phyloP scores from a whole-genome alignment of 2,888 invertebrate species.

The Tachina grossa region DNA sequence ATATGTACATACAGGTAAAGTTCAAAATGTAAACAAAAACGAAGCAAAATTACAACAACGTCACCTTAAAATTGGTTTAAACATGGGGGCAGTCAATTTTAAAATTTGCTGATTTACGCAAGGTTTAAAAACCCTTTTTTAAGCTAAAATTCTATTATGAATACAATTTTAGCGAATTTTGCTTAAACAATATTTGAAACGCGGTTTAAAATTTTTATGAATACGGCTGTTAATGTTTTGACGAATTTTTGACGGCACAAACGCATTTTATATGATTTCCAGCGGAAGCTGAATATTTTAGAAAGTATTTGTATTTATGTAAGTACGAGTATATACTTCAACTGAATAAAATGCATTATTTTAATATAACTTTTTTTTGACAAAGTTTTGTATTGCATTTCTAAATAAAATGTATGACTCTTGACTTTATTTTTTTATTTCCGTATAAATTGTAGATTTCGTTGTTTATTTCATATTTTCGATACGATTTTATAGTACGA shows the following conservation, averaged over 20 bases:
- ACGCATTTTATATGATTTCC: slow-evolving; percentile 55
- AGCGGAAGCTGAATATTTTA: slow-evolving; percentile 70
- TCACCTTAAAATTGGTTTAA: too few relatives aligned
- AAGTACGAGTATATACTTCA: neutral
- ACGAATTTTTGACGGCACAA: slow-evolving; percentile 43
- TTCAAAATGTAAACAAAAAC: too few relatives aligned
- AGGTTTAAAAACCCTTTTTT: too few relatives aligned
- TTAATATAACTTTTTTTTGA: slow-evolving; percentile 21
- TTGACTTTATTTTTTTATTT: slow-evolving; percentile 57
- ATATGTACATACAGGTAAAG: too few relatives aligned
- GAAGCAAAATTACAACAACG: too few relatives aligned
- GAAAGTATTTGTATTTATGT: slow-evolving; percentile 55
- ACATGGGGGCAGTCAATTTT: too few relatives aligned
- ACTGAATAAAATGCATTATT: slow-evolving; percentile 20
- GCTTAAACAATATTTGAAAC: too few relatives aligned
- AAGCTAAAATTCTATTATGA: too few relatives aligned
- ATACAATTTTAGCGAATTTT: too few relatives aligned
- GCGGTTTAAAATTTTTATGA: too few relatives aligned
- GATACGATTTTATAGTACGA: slow-evolving; percentile 15
- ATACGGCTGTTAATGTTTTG: too few relatives aligned
- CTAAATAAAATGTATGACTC: slow-evolving; percentile 33
- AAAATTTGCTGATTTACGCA: too few relatives aligned
- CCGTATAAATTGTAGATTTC: slow-evolving; percentile 58
- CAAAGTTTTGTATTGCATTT: slow-evolving; percentile 27
- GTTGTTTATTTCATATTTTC: slow-evolving; percentile 1